Evolutionary conservation across 2,888 invertebrate species (phyloP).

Genomic region (Parnassius glacialis): DNA sequence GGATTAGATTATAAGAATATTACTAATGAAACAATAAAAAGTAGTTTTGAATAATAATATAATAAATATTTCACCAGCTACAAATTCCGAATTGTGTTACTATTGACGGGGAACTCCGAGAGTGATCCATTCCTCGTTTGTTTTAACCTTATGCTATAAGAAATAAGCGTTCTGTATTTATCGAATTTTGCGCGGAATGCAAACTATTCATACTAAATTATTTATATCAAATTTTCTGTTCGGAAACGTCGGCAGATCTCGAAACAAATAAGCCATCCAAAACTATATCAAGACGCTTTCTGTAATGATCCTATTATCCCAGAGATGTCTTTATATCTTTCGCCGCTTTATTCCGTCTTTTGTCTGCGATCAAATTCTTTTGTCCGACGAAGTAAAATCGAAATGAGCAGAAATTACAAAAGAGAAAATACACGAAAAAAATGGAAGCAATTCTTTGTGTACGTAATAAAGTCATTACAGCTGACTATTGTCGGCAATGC

Average conservation of each 20-base stretch:
- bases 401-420: slow-evolving; percentile 33
- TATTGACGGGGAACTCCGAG: too few species aligned
- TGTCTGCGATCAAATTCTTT: slow-evolving; percentile 31
- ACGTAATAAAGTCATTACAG: slow-evolving; percentile 24
- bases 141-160: too few species aligned
- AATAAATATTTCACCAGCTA: too few species aligned
- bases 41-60: too few species aligned
- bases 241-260: neutral
- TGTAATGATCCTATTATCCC: slow-evolving; percentile 29
- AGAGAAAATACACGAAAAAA: slow-evolving; percentile 25
- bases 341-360: slow-evolving; percentile 29
- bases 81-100: too few species aligned
- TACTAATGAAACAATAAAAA: too few species aligned
- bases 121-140: too few species aligned
- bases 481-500: slow-evolving; percentile 4
- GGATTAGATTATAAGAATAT: too few species aligned
- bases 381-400: slow-evolving; percentile 25
- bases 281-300: slow-evolving; percentile 18
- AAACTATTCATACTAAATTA: neutral
- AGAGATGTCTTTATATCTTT: slow-evolving; percentile 29
- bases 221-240: neutral
- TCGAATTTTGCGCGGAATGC: neutral
- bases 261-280: neutral
- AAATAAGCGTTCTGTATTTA: too few species aligned
- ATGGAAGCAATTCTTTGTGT: slow-evolving; percentile 31